Percentiles rank a stretch among this genome's conserved stretches.
phyloP scores from a whole-genome alignment of 2,797 vertebrate genomes.

The Hydrolagus colliei region DNA sequence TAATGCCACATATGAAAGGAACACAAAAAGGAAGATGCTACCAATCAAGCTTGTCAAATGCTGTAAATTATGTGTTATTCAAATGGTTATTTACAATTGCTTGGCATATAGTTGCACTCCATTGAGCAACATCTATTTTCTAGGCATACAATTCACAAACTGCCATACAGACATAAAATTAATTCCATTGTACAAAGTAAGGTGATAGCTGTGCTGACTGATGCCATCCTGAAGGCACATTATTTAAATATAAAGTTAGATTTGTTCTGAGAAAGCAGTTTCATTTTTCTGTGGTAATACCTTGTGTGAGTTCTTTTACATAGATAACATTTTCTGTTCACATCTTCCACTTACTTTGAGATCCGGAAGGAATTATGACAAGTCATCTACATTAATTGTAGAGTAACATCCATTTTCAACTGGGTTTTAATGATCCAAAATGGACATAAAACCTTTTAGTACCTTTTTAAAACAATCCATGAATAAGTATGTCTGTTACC shows the following conservation, averaged over 20 bases:
- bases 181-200: background rate
- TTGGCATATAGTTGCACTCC: background rate
- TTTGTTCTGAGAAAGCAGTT: constrained; percentile 22
- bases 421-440: too few species aligned
- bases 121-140: constrained; percentile 23
- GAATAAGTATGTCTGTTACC: too few species aligned
- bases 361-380: background rate
- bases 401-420: too few species aligned
- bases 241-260: constrained; percentile 27
- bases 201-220: background rate
- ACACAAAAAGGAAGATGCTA: background rate
- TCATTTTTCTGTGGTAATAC: background rate
- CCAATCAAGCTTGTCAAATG: background rate
- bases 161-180: constrained; percentile 14
- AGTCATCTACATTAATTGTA: constrained; percentile 14
- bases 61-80: background rate
- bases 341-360: background rate
- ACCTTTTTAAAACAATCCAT: too few species aligned
- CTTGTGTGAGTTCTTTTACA: background rate
- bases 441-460: too few species aligned
- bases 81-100: background rate
- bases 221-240: constrained; percentile 17
- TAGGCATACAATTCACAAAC: background rate
- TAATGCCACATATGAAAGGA: background rate
- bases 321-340: background rate